Evolutionary conservation across 2,113 vertebrate species (phyloP).

Genomic region (Cochlearius cochlearius): DNA sequence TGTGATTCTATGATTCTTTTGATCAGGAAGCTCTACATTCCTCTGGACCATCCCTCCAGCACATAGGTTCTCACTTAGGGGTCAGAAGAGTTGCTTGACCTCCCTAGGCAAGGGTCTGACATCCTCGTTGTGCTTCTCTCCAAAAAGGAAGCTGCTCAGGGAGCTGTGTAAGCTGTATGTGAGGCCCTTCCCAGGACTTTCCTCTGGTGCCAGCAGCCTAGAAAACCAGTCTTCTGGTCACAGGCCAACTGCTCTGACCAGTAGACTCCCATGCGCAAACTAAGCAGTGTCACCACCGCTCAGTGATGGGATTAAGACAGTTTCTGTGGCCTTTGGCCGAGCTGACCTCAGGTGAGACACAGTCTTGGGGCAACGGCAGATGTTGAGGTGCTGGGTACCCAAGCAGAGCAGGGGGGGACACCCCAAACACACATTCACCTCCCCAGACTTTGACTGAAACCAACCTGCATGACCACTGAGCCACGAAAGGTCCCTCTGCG

Average conservation of each 20-base stretch:
- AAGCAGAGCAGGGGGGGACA: neutral
- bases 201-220: neutral
- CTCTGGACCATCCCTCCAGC: neutral
- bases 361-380: neutral
- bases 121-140: neutral
- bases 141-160: neutral
- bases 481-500: neutral
- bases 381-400: neutral
- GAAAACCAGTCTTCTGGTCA: neutral
- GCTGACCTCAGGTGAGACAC: neutral
- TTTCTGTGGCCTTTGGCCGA: neutral
- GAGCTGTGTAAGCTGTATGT: fast-evolving
- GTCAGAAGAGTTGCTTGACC: neutral
- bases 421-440: neutral
- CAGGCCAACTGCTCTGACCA: neutral
- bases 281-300: neutral
- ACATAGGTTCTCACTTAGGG: neutral
- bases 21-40: neutral
- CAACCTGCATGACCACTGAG: neutral
- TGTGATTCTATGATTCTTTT: neutral
- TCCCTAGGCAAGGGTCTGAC: neutral
- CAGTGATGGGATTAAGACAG: neutral
- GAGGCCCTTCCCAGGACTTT: neutral
- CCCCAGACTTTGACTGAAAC: neutral
- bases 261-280: neutral